Conservation (phyloP, 2,888 invertebrate species). For the Auanema freiburgensis region DNA sequence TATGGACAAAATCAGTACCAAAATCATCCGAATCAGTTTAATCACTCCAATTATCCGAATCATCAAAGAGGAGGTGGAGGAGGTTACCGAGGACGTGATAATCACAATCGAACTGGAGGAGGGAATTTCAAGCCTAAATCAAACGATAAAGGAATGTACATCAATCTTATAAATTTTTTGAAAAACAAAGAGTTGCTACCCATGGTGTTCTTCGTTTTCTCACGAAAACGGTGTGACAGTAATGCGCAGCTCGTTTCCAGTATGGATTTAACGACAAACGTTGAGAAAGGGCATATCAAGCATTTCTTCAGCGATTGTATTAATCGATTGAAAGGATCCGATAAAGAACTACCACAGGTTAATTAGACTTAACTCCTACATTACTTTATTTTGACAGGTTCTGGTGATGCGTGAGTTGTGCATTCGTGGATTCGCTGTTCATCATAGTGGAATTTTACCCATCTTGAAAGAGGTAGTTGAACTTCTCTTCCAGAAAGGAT, state of each 20-base stretch:
- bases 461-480: constrained; percentile 99
- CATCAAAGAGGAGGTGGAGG: constrained; percentile 9
- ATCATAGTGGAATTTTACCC: constrained; percentile 96
- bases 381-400: constrained; percentile 68
- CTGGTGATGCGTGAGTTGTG: constrained; percentile 72
- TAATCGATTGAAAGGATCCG: constrained; percentile 80
- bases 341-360: constrained; percentile 84
- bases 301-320: constrained; percentile 85
- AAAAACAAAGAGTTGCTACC: constrained; percentile 82
- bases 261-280: constrained; percentile 79
- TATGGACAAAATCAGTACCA: neutral
- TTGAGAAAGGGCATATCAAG: constrained; percentile 80
- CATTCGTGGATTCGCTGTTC: constrained; percentile 85
- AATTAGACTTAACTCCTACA: neutral
- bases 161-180: constrained; percentile 81
- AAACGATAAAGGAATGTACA: constrained; percentile 79
- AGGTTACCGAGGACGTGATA: constrained; percentile 2
- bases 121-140: neutral
- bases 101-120: constrained; percentile 14
- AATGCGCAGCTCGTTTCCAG: constrained; percentile 72
- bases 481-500: constrained; percentile 88
- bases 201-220: constrained; percentile 89
- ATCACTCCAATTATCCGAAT: neutral
- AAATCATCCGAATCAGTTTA: neutral
- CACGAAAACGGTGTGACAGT: constrained; percentile 76